A percentile compares a stretch with the other conserved stretches of the same genome.
Evolutionary conservation across 2,797 vertebrate species (phyloP).

Genomic region (Oreortyx pictus): DNA sequence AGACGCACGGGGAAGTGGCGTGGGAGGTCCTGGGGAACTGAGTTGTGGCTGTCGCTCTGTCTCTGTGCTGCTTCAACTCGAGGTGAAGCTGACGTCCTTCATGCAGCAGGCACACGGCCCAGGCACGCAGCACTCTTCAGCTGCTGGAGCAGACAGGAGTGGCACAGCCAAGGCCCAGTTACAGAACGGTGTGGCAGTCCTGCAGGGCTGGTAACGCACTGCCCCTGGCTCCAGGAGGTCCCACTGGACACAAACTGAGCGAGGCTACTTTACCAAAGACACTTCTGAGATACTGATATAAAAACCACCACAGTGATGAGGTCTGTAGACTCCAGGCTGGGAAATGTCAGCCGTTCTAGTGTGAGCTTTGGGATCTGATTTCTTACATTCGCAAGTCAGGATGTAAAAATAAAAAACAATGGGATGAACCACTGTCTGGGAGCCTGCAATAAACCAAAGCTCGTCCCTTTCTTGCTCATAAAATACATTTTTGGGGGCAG

Average conservation of each 20-base stretch:
- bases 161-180: background rate
- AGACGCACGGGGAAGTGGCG: rapidly evolving
- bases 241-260: rapidly evolving
- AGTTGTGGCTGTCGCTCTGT: background rate
- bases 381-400: slow-evolving; percentile 9
- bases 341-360: background rate
- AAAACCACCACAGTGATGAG: slow-evolving; percentile 61
- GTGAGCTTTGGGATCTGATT: slow-evolving; percentile 39
- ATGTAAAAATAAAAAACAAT: background rate
- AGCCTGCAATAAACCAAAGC: background rate
- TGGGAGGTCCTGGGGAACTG: background rate
- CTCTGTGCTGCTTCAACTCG: background rate
- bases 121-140: background rate
- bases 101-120: background rate
- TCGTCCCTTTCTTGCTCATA: background rate
- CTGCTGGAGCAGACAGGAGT: background rate
- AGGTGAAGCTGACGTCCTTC: background rate
- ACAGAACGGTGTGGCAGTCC: background rate
- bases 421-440: background rate
- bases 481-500: background rate
- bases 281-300: background rate
- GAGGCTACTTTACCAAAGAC: background rate
- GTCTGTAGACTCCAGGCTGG: slow-evolving; percentile 42
- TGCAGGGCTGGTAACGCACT: rapidly evolving
- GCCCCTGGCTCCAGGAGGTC: background rate